Base-by-base conservation (phyloP, 2,113 vertebrate genomes). In the Macquaria australasica region DNA sequence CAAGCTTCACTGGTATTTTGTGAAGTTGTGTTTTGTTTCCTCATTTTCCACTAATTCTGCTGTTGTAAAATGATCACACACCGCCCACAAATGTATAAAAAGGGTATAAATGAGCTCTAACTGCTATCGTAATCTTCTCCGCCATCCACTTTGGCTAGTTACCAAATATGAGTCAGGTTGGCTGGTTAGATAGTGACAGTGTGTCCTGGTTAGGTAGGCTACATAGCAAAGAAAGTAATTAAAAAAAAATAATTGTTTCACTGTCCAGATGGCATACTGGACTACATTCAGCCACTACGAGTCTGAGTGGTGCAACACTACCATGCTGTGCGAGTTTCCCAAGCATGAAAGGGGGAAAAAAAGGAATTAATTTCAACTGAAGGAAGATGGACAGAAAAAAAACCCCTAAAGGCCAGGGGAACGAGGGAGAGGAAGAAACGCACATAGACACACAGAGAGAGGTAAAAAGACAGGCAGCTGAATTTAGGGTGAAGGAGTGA, bases 221-320 rank as follows among this genome's bases (percentile, higher is more conserved):
- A 34, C 31, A 11, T 66, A 50, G 23, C 3, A 56, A 78, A 67
- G 14, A 73, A 69, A 72, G 75, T 11, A 55, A 3, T 69, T 56
- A 74, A 3, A 37, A 37, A 37, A 37, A n/a, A n/a, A n/a, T n/a
- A n/a, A n/a, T n/a, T n/a, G n/a, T n/a, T 81, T 72, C 43, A 77
- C 53, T 75, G 34, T 50, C 51, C 84, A 90, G 84, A 84, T 92
- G 88, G 83, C 66, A 58, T 73, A n/a, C 39, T 72, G 76, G 45
- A 73, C 70, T 77, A 48, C 43, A 77, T 73, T 87, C 55, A 75
- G 45, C 41, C 2, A 18, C 58, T 63, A 73, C 79, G 69, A 82
- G 68, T 82, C 72, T 79, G 75, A 82, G 59, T 64, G 69, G 76
- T 82, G 80, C 72, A 85, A 28, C 83, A 28, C 67, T 50, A 56